These are phyloP conservation scores for Synaphobranchus kaupii DNA, from an alignment of 2,797 vertebrate genomes.

Conservation along the genomic window DNA sequence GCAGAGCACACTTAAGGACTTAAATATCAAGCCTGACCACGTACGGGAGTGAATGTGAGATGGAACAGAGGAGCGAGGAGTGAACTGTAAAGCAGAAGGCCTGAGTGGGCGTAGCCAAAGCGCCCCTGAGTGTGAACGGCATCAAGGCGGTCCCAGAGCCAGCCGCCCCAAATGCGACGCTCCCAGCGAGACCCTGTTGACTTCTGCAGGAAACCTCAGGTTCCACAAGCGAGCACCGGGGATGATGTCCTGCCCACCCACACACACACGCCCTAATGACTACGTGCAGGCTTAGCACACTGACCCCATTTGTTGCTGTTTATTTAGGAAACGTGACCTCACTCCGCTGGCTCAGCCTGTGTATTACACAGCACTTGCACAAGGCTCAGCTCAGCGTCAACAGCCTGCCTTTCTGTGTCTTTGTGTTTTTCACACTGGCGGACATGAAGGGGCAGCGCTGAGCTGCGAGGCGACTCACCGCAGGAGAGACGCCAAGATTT, in stretches of 20 bases:
- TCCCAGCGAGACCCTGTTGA: background rate
- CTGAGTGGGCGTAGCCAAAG: background rate
- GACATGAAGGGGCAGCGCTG: background rate
- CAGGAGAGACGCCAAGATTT: background rate
- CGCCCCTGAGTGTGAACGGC: background rate
- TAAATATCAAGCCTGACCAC: background rate
- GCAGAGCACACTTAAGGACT: background rate
- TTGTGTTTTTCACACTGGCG: background rate
- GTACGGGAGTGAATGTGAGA: background rate
- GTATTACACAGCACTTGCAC: background rate
- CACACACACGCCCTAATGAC: background rate
- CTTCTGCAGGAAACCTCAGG: background rate
- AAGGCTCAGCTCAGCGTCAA: conserved; percentile 10
- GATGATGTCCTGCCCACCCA: background rate
- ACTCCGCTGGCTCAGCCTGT: background rate
- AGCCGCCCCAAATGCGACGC: background rate
- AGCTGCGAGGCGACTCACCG: background rate
- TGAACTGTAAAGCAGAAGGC: background rate
- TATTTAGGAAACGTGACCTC: conserved; percentile 21
- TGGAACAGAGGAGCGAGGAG: background rate
- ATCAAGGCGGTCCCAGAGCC: too few species aligned
- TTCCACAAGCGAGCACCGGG: background rate
- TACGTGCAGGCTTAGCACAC: background rate
- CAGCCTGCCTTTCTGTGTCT: background rate
- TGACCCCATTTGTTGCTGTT: background rate